These are phyloP conservation scores for Actinernus sp. DNA, from an alignment of 92 coral and sea anemone species.

Conservation along the genomic window DNA sequence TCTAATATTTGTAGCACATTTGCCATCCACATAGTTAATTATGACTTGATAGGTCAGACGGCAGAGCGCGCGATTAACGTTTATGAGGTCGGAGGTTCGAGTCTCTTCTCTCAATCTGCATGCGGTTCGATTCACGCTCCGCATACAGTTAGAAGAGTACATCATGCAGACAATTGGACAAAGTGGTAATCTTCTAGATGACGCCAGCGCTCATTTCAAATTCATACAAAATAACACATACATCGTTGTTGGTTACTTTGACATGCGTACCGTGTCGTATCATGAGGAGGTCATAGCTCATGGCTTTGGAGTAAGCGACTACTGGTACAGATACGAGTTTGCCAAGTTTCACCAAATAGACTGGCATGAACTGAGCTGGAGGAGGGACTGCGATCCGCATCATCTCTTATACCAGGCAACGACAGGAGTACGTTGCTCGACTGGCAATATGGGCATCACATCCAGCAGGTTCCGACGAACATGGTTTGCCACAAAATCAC, in stretches of 20 bases:
- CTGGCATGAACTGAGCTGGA: background rate
- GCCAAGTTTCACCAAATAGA: conserved; percentile 27
- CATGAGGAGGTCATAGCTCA: background rate
- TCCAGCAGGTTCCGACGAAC: too few species aligned
- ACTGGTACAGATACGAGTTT: conserved; percentile 30
- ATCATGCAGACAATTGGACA: background rate
- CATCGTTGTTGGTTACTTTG: too few species aligned
- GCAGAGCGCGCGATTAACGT: too few species aligned
- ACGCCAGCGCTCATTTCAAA: background rate
- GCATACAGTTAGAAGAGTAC: conserved; percentile 13
- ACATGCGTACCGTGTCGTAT: background rate
- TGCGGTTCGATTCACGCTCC: too few species aligned
- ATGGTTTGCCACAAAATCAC: conserved; percentile 15
- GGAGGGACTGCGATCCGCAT: background rate
- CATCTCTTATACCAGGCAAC: background rate
- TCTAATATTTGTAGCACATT: too few species aligned
- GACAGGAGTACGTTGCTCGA: background rate
- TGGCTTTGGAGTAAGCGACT: background rate
- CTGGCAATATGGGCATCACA: too few species aligned
- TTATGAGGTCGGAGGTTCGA: too few species aligned
- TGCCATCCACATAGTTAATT: too few species aligned
- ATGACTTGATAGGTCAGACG: too few species aligned
- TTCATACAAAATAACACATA: background rate
- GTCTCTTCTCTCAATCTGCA: too few species aligned
- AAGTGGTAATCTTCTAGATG: background rate